Base-by-base conservation (phyloP, 2,113 vertebrate genomes). In the Nanorana parkeri region DNA sequence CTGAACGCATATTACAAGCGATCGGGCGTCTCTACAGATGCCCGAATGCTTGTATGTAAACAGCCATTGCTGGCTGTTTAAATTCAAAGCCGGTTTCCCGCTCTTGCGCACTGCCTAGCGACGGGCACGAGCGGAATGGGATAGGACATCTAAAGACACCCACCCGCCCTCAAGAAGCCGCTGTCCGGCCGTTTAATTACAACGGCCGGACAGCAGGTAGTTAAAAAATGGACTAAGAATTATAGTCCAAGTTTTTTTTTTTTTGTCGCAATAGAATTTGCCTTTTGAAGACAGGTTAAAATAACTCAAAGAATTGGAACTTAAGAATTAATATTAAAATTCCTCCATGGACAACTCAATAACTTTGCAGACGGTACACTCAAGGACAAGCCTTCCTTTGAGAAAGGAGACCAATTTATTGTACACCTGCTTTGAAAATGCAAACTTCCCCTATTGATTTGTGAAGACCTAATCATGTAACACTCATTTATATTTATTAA, bases 361-460 rank as follows among this genome's bases (percentile, higher is more conserved):
- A 56, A 68, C 65, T 56, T 68, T 79, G 54, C 20, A 66, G 77
- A n/a, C 52, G 7, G n/a, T 5, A 24, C 15, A 51, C 51, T 81
- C 69, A 81, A 81, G 80, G 80, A 75, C 69, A 81, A 66, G 66
- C 54, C 71, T 81, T 81, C 80, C 69, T 75, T 69, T 58, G 60
- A 81, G 80, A 81, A 67, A 72, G 41, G 17, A 66, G 67, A 74
- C 60, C 80, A 81, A 63, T 63, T 74, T 72, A 41, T 81, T 81
- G 80, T 63, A 81, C 69, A 75, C 51, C 72, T 81, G 69, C 69
- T 75, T 58, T 28, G 41, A 73, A 81, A 74, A 81, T 73, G 79
- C 79, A 66, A 66, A 81, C 80, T 81, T 81, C 80, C 69, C 61
- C 69, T 81, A 81, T 81, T 81, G 80, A 81, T 81, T 81, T 52